Conservation (phyloP, 2,797 vertebrate genomes). For the Chloroceryle inda region DNA sequence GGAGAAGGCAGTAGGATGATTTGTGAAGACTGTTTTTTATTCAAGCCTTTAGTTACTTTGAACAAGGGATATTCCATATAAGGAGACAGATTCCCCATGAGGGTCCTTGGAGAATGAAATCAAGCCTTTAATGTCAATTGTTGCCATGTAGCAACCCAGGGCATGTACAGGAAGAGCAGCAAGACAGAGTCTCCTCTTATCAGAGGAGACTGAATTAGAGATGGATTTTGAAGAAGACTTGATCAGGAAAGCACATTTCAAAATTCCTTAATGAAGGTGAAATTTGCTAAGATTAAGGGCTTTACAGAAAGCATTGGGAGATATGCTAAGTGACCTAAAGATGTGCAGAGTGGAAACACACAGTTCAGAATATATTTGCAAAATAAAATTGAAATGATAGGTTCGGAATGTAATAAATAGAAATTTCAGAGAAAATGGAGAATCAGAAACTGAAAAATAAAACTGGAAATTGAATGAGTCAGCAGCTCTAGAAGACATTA, state of each 20-base stretch:
- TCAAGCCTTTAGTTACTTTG: background rate
- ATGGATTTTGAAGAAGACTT: background rate
- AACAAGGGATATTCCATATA: rapidly evolving
- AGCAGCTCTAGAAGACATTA: background rate
- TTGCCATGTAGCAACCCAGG: background rate
- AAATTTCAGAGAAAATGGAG: background rate
- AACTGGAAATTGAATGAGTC: background rate
- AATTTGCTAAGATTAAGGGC: background rate
- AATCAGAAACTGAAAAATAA: background rate
- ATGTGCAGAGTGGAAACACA: background rate
- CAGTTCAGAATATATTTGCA: background rate
- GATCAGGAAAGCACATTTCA: background rate
- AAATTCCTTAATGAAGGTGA: background rate
- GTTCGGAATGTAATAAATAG: background rate
- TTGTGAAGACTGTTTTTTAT: background rate
- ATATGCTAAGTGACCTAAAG: background rate
- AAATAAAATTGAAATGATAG: background rate
- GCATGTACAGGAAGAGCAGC: background rate
- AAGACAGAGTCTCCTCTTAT: background rate
- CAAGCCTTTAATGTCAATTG: background rate
- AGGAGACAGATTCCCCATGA: background rate
- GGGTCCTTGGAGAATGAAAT: background rate
- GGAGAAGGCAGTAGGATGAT: background rate
- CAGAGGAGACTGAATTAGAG: background rate
- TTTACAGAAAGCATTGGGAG: background rate